These are phyloP conservation scores for Ceriagrion tenellum DNA, from an alignment of 2,888 invertebrate genomes.

Conservation along the genomic window DNA sequence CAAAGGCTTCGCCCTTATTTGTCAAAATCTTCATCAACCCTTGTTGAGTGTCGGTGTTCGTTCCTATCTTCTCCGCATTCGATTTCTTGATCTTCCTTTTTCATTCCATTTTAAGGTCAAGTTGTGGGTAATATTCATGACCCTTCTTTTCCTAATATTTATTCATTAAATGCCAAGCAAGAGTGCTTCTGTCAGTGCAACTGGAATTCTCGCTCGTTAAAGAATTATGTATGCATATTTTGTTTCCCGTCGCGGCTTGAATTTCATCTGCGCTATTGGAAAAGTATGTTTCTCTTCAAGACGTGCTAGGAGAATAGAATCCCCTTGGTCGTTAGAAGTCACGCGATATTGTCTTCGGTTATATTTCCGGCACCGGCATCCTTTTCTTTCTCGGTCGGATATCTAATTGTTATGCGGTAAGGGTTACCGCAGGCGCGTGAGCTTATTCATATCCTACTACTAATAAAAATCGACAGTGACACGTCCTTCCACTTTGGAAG, in stretches of 20 bases:
- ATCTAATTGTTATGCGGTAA: background rate
- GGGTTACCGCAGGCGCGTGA: background rate
- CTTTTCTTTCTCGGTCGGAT: background rate
- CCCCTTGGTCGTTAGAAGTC: conserved; percentile 2
- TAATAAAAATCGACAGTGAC: conserved; percentile 9
- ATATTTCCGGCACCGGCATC: conserved; percentile 13
- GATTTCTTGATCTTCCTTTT: too few relatives aligned
- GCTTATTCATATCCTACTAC: conserved; percentile 26
- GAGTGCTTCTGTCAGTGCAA: too few relatives aligned
- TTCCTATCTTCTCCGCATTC: too few relatives aligned
- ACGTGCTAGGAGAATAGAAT: background rate
- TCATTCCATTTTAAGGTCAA: too few relatives aligned
- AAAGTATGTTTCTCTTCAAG: background rate
- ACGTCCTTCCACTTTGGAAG: conserved; percentile 27
- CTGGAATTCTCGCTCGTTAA: background rate
- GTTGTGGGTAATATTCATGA: too few relatives aligned
- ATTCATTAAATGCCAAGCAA: too few relatives aligned
- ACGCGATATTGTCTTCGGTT: background rate
- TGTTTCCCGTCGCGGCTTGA: background rate
- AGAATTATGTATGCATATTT: background rate
- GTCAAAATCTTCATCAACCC: too few relatives aligned
- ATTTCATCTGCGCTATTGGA: background rate
- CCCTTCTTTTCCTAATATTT: too few relatives aligned
- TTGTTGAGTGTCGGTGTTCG: too few relatives aligned
- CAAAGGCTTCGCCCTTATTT: too few relatives aligned